Base-by-base conservation (phyloP, 2,888 invertebrate genomes). In the Noctuana brunneofusca region DNA sequence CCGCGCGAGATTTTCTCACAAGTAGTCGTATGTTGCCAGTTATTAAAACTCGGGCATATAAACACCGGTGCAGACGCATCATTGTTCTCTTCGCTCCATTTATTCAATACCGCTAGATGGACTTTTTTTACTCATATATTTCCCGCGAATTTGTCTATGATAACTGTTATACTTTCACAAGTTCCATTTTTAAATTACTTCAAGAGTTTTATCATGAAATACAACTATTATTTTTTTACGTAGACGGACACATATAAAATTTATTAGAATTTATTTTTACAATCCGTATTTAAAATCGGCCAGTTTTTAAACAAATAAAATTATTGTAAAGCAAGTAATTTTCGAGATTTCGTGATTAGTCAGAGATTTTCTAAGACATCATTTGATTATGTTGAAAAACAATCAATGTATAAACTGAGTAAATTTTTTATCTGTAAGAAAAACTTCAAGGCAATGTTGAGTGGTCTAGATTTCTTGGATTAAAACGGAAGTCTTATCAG, bases 41-140 rank as follows among this genome's bases (percentile, higher is more conserved):
- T 64, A 66, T 69, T 67, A 66, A 68, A 81, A 63, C 62, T 24
- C 54, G 53, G 18, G 53, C 48, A 60, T 8, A 38, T 62, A 38
- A 79, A 79, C 69, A 72, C 68, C 69, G 66, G 66, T 74, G 74
- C 75, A 74, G 76, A 76, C 77, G 81, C 80, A 79, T 85, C 86
- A 87, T 87, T 88, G 88, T 89, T 86, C 84, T 83, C 77, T 74
- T 65, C 81, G 88, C 81, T 86, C 88, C 78, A 86, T 86, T 88
- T 88, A 83, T 81, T 80, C 76, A 66, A 67, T 71, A 78, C 84
- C 81, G 83, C 75, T 84, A 82, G 38, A 62, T 48, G 38, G 53
- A 35, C 9, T 43, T 24, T 49, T 68, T 66, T 49, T 27, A 14
- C 14, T 14, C 8, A 14, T 22, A 14, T 14, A 3, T 9, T 49